These are phyloP conservation scores for Morbakka virulenta DNA, from an alignment of 30 jellyfish, hydroid and myxozoan genomes.

Conservation along the genomic window DNA sequence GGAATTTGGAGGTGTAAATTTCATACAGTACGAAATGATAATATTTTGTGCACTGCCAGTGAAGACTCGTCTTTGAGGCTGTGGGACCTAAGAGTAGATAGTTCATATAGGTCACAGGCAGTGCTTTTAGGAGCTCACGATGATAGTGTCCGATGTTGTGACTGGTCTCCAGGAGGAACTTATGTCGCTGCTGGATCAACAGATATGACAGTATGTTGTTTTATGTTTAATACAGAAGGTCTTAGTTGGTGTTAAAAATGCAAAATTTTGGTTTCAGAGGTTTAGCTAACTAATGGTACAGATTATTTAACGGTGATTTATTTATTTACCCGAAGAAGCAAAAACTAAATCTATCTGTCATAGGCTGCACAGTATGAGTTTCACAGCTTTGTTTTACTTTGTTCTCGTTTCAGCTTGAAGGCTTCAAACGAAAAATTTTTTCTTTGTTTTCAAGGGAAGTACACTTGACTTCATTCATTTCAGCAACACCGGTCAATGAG, in stretches of 20 bases:
- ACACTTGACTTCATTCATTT: too few species aligned
- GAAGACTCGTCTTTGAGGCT: constrained; percentile 73
- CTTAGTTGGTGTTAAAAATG: not conserved
- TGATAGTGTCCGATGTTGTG: constrained; percentile 80
- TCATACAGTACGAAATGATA: constrained; percentile 14
- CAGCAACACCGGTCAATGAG: too few species aligned
- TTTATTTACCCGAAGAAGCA: too few species aligned
- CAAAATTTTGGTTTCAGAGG: too few species aligned
- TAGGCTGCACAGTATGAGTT: too few species aligned
- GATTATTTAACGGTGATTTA: too few species aligned
- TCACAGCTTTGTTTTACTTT: too few species aligned
- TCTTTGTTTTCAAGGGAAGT: too few species aligned
- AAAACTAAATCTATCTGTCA: too few species aligned
- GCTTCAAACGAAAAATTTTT: too few species aligned
- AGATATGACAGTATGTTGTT: constrained; percentile 54
- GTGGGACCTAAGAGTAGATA: constrained; percentile 79
- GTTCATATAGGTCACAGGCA: constrained; percentile 51
- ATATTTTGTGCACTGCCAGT: constrained; percentile 67
- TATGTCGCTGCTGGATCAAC: constrained; percentile 89
- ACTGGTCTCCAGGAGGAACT: constrained; percentile 88
- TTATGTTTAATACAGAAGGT: not conserved
- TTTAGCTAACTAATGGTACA: not conserved
- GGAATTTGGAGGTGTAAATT: constrained; percentile 84
- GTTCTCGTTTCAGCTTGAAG: too few species aligned
- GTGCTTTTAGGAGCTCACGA: constrained; percentile 72